Evolutionary conservation across 2,113 vertebrate species (phyloP).

Genomic region (Rana temporaria): DNA sequence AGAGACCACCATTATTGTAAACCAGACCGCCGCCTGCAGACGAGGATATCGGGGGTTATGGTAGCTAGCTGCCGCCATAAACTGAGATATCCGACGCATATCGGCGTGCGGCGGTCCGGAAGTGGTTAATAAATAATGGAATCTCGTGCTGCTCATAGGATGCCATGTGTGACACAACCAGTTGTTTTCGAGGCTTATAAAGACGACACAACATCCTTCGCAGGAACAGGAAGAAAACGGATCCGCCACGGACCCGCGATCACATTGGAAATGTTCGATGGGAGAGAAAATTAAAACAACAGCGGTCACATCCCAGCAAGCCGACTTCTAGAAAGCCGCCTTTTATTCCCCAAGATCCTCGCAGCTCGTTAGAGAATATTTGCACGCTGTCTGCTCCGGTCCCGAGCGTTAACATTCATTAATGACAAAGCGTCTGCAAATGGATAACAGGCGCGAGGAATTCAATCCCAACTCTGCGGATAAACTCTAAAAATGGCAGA

Average conservation of each 20-base stretch:
- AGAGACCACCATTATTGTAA: too few relatives aligned
- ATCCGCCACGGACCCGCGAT: background rate
- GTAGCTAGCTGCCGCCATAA: too few relatives aligned
- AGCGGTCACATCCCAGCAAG: background rate
- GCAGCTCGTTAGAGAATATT: slow-evolving; percentile 12
- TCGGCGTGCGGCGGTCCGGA: too few relatives aligned
- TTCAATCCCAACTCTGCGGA: slow-evolving; percentile 11
- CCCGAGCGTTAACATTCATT: slow-evolving; percentile 35
- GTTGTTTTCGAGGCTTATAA: too few relatives aligned
- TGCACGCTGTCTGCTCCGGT: slow-evolving; percentile 10
- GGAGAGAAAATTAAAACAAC: background rate
- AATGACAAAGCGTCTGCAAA: slow-evolving; percentile 29
- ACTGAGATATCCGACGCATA: too few relatives aligned
- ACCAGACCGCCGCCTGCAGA: too few relatives aligned
- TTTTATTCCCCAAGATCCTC: background rate
- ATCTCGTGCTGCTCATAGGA: too few relatives aligned
- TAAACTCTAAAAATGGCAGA: slow-evolving; percentile 40
- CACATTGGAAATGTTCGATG: background rate
- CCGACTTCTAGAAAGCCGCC: slow-evolving; percentile 2
- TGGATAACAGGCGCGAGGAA: slow-evolving; percentile 30
- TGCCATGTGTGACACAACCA: too few relatives aligned
- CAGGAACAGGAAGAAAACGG: background rate
- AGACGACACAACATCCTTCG: too few relatives aligned
- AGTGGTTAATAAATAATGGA: too few relatives aligned
- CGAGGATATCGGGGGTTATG: too few relatives aligned